A percentile compares a stretch with the other conserved stretches of the same genome.
Evolutionary conservation across 1,140 invertebrate species (phyloP).

Genomic region (Drosophila tsacasi): DNA sequence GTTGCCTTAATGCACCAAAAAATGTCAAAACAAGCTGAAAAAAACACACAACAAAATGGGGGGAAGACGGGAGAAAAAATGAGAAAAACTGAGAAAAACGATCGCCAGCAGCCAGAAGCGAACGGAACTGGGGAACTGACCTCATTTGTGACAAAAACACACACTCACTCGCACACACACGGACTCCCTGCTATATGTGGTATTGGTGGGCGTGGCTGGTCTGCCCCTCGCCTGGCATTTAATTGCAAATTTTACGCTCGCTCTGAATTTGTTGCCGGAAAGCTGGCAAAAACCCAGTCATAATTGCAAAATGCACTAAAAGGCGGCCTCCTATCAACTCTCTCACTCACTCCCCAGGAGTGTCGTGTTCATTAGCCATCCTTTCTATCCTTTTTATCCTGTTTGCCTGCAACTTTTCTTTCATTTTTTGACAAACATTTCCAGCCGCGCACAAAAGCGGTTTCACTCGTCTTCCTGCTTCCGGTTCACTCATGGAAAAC

Average conservation of each 20-base stretch:
- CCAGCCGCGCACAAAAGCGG: slow-evolving; percentile 47
- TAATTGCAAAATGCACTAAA: slow-evolving; percentile 75
- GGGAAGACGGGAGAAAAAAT: neutral
- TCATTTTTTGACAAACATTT: slow-evolving; percentile 35
- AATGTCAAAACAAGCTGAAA: slow-evolving; percentile 62
- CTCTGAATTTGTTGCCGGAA: slow-evolving; percentile 58
- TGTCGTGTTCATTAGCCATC: slow-evolving; percentile 66
- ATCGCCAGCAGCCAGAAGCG: slow-evolving; percentile 4
- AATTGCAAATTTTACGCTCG: slow-evolving; percentile 79
- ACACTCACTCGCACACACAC: neutral
- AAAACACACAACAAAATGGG: slow-evolving; percentile 12
- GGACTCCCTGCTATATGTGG: neutral
- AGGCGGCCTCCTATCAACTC: neutral
- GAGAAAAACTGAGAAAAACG: slow-evolving; percentile 28
- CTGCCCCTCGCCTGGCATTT: slow-evolving; percentile 47
- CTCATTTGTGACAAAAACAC: slow-evolving; percentile 54
- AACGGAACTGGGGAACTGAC: slow-evolving; percentile 54
- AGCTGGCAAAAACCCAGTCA: slow-evolving; percentile 31
- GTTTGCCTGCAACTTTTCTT: neutral
- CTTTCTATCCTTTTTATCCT: slow-evolving; percentile 11
- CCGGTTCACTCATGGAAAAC: slow-evolving; percentile 33
- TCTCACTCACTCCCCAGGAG: neutral
- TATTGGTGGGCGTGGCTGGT: slow-evolving; percentile 46
- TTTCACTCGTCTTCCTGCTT: slow-evolving; percentile 28
- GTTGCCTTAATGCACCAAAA: slow-evolving; percentile 62